Base-by-base conservation (phyloP, 2,113 vertebrate genomes). In the Paralichthys olivaceus region DNA sequence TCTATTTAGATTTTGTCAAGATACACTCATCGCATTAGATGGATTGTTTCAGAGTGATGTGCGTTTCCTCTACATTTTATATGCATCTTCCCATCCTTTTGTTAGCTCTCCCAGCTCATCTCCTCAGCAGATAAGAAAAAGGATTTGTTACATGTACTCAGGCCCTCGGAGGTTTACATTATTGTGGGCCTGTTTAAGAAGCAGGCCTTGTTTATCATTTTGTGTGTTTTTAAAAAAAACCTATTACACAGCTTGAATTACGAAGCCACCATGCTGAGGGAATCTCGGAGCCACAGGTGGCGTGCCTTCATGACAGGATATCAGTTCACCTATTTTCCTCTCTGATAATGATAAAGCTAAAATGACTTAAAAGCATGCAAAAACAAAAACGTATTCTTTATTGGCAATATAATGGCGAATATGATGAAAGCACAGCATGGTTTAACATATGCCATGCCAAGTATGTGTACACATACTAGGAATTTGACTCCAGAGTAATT, bases 1-100 rank as follows among this genome's bases (percentile, higher is more conserved):
- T 94, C 90, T 83, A 95, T 94, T 94, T 94, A 94, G 94, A 94
- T 95, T 84, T 94, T 92, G 92, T 94, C 93, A 93, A 94, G 93
- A 94, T 94, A 93, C 79, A 81, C 90, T 89, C 80, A 76, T 88
- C 88, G 85, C 88, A 80, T 86, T 83, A 72, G 69, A 81, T 86
- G 88, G 79, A 89, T 90, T 90, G 89, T 91, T 91, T 91, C 75
- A 69, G 75, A 75, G 75, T 88, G 85, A 87, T 77, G 72, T 28
- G 73, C 51, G 73, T 65, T 54, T 56, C 54, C 72, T 84, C 32
- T 61, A 14, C 60, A 56, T 57, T 82, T 69, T 56, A 17, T 65
- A 65, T 57, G 79, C 45, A 81, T 83, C 69, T 58, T 45, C 74
- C 66, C 40, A 34, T 72, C 25, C 4, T 83, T 80, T 82, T 65